Evolutionary conservation across 2,888 invertebrate genomes (phyloP).

Genomic region (Caenorhabditis virilis): DNA sequence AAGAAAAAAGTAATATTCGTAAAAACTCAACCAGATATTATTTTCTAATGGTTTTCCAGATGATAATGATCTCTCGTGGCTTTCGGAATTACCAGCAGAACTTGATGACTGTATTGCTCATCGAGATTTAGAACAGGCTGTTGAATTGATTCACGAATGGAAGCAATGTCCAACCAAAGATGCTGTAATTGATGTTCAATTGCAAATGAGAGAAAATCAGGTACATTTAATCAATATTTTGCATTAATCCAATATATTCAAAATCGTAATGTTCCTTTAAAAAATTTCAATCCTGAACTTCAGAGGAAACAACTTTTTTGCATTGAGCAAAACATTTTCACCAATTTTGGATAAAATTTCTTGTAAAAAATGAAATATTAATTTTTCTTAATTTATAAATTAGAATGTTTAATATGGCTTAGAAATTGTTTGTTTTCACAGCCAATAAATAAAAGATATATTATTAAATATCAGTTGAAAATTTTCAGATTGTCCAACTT

Average conservation of each 20-base stretch:
- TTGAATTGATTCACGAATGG: constrained; percentile 66
- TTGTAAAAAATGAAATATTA: no score
- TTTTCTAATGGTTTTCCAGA: constrained; percentile 17
- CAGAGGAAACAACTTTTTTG: no score
- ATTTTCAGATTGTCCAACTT: constrained; percentile 52
- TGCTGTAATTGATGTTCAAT: constrained; percentile 53
- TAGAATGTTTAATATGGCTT: no score
- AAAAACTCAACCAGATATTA: constrained; percentile 3
- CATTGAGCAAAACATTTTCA: no score
- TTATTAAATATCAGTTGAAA: not conserved
- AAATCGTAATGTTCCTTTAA: no score
- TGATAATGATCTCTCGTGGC: constrained; percentile 56
- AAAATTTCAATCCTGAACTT: no score
- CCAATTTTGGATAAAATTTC: no score
- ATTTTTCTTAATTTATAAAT: no score
- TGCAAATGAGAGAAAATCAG: constrained; percentile 59
- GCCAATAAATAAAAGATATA: not conserved
- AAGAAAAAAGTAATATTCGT: constrained; percentile 2
- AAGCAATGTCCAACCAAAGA: constrained; percentile 59
- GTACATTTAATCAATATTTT: constrained; percentile 13
- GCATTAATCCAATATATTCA: not conserved
- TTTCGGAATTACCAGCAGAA: constrained; percentile 62
- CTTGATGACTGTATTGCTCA: constrained; percentile 64
- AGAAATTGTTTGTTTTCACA: not conserved
- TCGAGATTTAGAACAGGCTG: constrained; percentile 63